These are phyloP conservation scores for Tanytarsus gracilentus DNA, from an alignment of 2,888 invertebrate species.

Conservation along the genomic window DNA sequence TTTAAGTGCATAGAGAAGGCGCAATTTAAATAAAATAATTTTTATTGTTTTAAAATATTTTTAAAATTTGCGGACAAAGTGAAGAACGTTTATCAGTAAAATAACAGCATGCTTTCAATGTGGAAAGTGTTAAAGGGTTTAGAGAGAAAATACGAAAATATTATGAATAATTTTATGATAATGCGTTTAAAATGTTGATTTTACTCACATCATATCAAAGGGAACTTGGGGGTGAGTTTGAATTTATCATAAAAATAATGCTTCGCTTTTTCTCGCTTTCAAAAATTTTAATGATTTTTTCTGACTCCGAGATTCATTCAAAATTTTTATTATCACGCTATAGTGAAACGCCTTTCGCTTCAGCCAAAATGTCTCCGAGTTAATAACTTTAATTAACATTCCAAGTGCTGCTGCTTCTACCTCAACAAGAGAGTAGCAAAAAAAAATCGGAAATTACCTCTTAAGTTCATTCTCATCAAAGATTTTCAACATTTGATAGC, in stretches of 20 bases:
- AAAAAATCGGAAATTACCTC: conserved; percentile 15
- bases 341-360: background rate
- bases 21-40: too few species aligned
- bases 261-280: background rate
- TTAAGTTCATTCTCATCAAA: conserved; percentile 20
- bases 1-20: too few species aligned
- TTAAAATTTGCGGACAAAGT: too few species aligned
- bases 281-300: conserved; percentile 10
- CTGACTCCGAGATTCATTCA: background rate
- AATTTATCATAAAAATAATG: conserved; percentile 27
- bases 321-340: background rate
- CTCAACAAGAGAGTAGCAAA: background rate
- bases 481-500: conserved; percentile 11
- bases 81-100: conserved; percentile 8
- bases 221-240: background rate
- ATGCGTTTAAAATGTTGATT: conserved; percentile 29
- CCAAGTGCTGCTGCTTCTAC: background rate
- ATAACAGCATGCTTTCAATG: conserved; percentile 24
- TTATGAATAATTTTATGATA: conserved; percentile 29
- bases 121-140: background rate
- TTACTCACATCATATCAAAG: background rate
- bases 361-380: background rate
- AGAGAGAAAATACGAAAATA: conserved; percentile 8
- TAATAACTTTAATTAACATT: conserved; percentile 15
- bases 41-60: too few species aligned